phyloP scores from a whole-genome alignment of 1,140 invertebrate species.

The Lordiphosa collinella region DNA sequence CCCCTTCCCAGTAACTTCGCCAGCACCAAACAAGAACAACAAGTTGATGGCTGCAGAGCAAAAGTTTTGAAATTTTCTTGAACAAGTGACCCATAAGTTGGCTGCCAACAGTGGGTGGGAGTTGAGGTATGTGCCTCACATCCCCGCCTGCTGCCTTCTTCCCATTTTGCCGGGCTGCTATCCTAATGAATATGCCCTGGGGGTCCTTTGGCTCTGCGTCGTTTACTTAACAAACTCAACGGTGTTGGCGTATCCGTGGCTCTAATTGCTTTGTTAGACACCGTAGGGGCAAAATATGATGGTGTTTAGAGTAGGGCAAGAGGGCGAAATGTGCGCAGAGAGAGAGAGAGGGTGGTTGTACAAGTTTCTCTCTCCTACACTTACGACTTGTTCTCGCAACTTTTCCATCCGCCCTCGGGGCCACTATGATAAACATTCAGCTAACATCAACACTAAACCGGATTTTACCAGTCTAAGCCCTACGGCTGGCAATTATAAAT shows the following conservation, averaged over 20 bases:
- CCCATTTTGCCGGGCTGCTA: slow-evolving; percentile 6
- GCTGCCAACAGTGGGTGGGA: slow-evolving; percentile 18
- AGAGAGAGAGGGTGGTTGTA: slow-evolving; percentile 11
- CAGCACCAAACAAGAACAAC: slow-evolving; percentile 24
- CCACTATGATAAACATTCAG: too few relatives aligned
- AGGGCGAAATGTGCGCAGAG: too few relatives aligned
- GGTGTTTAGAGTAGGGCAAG: slow-evolving; percentile 16
- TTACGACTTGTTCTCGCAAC: slow-evolving; percentile 12
- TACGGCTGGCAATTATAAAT: slow-evolving; percentile 54
- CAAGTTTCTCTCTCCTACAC: too few relatives aligned
- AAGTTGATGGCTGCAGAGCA: slow-evolving; percentile 19
- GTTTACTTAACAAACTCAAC: slow-evolving; percentile 54
- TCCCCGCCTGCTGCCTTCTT: neutral
- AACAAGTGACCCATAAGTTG: slow-evolving; percentile 66
- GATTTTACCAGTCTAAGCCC: slow-evolving; percentile 32
- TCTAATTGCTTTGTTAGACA: slow-evolving; percentile 75
- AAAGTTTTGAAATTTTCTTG: slow-evolving; percentile 60
- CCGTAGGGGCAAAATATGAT: slow-evolving; percentile 62
- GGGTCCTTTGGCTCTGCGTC: slow-evolving; percentile 29
- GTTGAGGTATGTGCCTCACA: slow-evolving; percentile 1
- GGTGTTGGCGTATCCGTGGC: slow-evolving; percentile 57
- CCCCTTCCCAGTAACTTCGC: neutral
- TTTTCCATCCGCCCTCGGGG: slow-evolving; percentile 15
- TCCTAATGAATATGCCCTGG: slow-evolving; percentile 67
- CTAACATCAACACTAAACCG: slow-evolving; percentile 11